Conservation (phyloP, 1,140 invertebrate genomes). For the Brachionus paranguensis region DNA sequence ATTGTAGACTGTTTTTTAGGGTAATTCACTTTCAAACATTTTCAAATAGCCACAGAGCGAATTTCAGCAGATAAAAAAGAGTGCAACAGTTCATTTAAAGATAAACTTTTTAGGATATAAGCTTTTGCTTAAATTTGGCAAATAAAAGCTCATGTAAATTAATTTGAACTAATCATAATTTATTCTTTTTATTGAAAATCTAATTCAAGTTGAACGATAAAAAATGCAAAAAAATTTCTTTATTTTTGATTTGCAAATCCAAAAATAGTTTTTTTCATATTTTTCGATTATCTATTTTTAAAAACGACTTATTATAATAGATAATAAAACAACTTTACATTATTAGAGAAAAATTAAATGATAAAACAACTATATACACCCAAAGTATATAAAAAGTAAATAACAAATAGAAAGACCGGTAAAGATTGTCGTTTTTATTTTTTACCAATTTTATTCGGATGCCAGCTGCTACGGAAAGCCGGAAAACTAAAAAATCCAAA, state of each 20-base stretch:
- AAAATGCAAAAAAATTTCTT: neutral
- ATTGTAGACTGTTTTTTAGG: too few species aligned
- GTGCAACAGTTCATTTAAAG: neutral
- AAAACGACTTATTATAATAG: neutral
- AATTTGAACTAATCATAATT: constrained; percentile 1
- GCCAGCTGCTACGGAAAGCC: neutral
- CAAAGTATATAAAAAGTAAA: neutral
- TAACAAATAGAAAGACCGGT: neutral
- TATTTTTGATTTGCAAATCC: neutral
- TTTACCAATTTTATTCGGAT: neutral
- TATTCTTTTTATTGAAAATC: constrained; percentile 26
- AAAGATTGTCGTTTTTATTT: neutral
- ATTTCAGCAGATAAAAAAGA: neutral
- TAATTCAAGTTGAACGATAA: constrained; percentile 24
- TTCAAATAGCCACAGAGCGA: too few species aligned
- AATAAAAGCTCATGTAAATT: neutral
- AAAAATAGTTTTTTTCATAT: constrained; percentile 12
- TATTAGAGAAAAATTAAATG: neutral
- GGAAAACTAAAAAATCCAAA: neutral
- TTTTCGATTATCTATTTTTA: neutral
- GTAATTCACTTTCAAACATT: too few species aligned
- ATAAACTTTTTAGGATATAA: neutral
- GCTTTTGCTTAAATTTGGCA: too few species aligned
- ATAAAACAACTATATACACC: neutral
- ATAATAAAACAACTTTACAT: neutral